Conservation (phyloP, 2,888 invertebrate species). For the Chalcis sispes region DNA sequence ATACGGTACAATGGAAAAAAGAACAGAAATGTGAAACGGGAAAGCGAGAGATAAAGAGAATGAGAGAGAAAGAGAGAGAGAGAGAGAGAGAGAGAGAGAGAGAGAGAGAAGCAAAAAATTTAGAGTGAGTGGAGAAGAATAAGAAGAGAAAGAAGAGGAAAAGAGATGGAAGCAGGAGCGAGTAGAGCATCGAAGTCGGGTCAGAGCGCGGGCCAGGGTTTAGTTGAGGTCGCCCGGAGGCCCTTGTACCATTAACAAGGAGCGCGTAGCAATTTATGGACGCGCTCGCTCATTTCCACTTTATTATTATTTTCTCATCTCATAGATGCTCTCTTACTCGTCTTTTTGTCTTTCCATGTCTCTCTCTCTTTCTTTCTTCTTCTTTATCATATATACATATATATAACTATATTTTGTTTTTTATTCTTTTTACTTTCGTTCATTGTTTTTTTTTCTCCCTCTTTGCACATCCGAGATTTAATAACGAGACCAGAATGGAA, state of each 20-base stretch:
- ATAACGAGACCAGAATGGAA: constrained; percentile 54
- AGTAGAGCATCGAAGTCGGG: constrained; percentile 65
- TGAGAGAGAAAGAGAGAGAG: constrained; percentile 51
- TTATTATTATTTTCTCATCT: constrained; percentile 76
- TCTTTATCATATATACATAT: constrained; percentile 25
- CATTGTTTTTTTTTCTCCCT: constrained; percentile 42
- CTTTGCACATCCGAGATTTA: constrained; percentile 52
- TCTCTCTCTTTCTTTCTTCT: constrained; percentile 38
- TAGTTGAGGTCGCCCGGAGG: constrained; percentile 73
- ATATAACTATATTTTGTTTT: constrained; percentile 15
- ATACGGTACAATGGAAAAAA: too few relatives aligned
- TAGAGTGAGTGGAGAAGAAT: constrained; percentile 24
- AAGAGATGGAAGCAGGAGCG: constrained; percentile 12
- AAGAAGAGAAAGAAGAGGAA: constrained; percentile 45
- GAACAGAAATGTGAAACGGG: too few relatives aligned
- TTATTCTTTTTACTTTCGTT: neutral
- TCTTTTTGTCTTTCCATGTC: constrained; percentile 65
- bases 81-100: constrained; percentile 17
- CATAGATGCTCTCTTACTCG: constrained; percentile 70
- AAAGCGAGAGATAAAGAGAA: too few relatives aligned
- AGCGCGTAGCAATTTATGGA: constrained; percentile 76
- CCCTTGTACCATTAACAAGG: constrained; percentile 75
- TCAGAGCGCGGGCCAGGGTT: constrained; percentile 71
- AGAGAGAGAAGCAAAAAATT: constrained; percentile 52
- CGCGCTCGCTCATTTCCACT: constrained; percentile 75